Evolutionary conservation across 2,888 invertebrate genomes (phyloP), one percentile per base, ranked within the genome.

Genomic region (Caenorhabditis auriculariae): DNA sequence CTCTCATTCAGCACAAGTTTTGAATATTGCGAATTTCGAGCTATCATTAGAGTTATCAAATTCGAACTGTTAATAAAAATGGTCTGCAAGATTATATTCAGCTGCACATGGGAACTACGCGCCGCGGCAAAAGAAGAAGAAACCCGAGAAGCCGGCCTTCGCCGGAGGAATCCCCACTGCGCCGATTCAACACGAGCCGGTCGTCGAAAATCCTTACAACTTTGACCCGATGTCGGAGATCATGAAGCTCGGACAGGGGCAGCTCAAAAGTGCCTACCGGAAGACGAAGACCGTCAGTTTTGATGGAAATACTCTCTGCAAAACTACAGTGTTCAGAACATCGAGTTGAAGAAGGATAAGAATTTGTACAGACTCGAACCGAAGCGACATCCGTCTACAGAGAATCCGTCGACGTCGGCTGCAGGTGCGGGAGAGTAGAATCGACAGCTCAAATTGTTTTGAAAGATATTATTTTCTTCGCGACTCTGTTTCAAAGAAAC

Each of bases 161-260:
- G 66, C 61, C 19, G 69, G 66, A 12, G 69, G 69, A 4, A 42
- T 66, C 2, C 69, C 69, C 5, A 51, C 60, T 5, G 38, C 59
- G 23, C 51, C 66, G 1, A 59, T 66, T 41, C 48, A 60, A 45
- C 53, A 42, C 21, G 69, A 60, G 9, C 58, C 66, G 2, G 61
- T 54, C 2, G 61, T 57, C n/a, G 45, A 61, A 7, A 72, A 72
- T 53, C 66, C 65, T 5, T 72, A 72, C 49, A 68, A 69, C 46
- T 72, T 62, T 43, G 69, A 72, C 60, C 72, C 72, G 27, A 62
- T 56, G 38, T 56, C 55, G 52, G 69, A 70, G 37, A 70, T 72
- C 48, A 54, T 63, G 43, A 56, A 66, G 32, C 35, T 72, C 7
- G 72, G 72, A 35, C 61, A 66, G 2, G 72, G 70, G 4, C 72